Percentiles rank a stretch among this genome's conserved stretches.
Conservation (phyloP, 2,113 vertebrate genomes). For the Balaeniceps rex region DNA sequence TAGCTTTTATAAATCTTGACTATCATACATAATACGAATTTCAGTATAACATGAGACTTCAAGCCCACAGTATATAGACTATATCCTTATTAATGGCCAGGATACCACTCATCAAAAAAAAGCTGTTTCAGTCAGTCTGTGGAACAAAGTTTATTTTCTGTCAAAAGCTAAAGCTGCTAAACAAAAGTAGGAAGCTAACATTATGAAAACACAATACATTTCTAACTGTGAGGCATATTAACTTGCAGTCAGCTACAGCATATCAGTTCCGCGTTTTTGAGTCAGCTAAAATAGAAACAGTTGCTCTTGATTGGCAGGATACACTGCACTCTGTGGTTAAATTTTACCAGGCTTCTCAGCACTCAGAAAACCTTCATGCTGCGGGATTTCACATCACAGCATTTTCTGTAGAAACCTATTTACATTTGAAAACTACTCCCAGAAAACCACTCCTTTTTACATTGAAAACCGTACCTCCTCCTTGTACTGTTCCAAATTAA, state of each 20-base stretch:
- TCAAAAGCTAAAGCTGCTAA: neutral
- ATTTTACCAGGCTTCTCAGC: neutral
- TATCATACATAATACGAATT: neutral
- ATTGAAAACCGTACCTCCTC: neutral
- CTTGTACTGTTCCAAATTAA: neutral
- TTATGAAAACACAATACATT: neutral
- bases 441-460: neutral
- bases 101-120: neutral
- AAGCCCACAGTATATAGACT: neutral
- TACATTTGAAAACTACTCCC: neutral
- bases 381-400: neutral
- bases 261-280: conserved; percentile 4
- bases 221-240: neutral
- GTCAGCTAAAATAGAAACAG: neutral
- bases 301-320: neutral
- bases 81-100: neutral
- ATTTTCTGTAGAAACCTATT: neutral
- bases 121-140: neutral
- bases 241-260: neutral
- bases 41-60: neutral
- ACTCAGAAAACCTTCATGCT: neutral
- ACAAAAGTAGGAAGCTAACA: conserved; percentile 6
- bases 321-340: neutral
- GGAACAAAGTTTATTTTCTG: conserved; percentile 12
- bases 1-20: neutral